These are phyloP conservation scores for Venturia canescens DNA, from an alignment of 1,140 invertebrate species.

Conservation along the genomic window DNA sequence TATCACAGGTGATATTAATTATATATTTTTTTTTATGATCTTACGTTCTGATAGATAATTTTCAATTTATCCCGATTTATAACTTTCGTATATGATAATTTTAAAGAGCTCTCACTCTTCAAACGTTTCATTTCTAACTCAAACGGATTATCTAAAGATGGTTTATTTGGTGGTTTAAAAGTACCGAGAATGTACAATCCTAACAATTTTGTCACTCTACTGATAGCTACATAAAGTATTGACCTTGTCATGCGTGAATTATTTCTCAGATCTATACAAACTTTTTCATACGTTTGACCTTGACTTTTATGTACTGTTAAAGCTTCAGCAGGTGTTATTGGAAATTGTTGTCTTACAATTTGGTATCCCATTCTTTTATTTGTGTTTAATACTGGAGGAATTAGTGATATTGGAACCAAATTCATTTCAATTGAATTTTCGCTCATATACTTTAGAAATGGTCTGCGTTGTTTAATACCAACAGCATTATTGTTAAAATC, in stretches of 20 bases:
- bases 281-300: conserved; percentile 54
- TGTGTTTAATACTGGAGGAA: neutral
- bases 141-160: conserved; percentile 30
- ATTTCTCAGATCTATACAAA: conserved; percentile 45
- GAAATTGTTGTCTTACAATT: conserved; percentile 53
- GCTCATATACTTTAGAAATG: conserved; percentile 32
- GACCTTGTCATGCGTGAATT: conserved; percentile 28
- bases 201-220: conserved; percentile 45
- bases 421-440: conserved; percentile 29
- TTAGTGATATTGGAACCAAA: conserved; percentile 29
- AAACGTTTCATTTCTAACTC: conserved; percentile 35
- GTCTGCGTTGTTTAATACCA: conserved; percentile 28
- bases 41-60: conserved; percentile 46
- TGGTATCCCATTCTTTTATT: conserved; percentile 44
- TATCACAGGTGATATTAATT: conserved; percentile 30
- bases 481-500: conserved; percentile 40
- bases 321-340: conserved; percentile 54
- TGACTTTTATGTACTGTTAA: conserved; percentile 59
- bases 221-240: conserved; percentile 51
- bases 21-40: conserved; percentile 36
- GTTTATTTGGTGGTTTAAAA: conserved; percentile 27
- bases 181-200: conserved; percentile 43
- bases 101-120: conserved; percentile 10
- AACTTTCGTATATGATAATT: conserved; percentile 34
- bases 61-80: conserved; percentile 15